A percentile compares a stretch with the other conserved stretches of the same genome.
Evolutionary conservation across 1,140 invertebrate genomes (phyloP).

Genomic region (Cydia amplana): DNA sequence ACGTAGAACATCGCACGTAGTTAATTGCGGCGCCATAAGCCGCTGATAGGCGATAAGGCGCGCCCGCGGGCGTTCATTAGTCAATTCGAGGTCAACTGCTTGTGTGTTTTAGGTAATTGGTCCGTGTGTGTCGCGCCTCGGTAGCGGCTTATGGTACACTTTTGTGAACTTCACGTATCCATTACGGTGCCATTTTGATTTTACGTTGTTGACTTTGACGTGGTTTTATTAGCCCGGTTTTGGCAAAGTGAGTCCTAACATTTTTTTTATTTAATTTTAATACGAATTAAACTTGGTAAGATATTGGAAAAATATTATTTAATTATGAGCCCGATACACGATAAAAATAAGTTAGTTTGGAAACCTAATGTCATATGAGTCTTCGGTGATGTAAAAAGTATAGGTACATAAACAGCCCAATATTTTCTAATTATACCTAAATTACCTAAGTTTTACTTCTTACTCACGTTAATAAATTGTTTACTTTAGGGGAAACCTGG

Average conservation of each 20-base stretch:
- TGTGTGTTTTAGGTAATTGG: constrained; percentile 69
- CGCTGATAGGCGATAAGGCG: constrained; percentile 70
- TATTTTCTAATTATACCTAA: too few species aligned
- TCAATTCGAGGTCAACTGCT: constrained; percentile 68
- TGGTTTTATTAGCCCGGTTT: constrained; percentile 34
- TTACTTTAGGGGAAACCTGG: too few species aligned
- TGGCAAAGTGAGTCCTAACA: background rate
- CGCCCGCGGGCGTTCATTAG: constrained; percentile 66
- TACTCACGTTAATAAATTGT: too few species aligned
- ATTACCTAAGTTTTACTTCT: too few species aligned
- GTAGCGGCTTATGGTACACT: constrained; percentile 51
- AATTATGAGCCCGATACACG: too few species aligned
- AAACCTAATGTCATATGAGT: too few species aligned
- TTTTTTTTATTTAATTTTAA: background rate
- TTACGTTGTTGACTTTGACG: constrained; percentile 9
- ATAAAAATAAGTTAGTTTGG: too few species aligned
- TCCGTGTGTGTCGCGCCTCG: constrained; percentile 52
- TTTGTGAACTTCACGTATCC: constrained; percentile 55
- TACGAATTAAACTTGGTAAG: background rate
- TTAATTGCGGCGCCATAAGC: constrained; percentile 70
- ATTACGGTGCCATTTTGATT: constrained; percentile 36
- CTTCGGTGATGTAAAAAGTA: too few species aligned
- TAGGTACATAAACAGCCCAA: too few species aligned
- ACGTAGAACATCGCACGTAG: constrained; percentile 49
- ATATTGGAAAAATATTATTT: too few species aligned